These are phyloP conservation scores for Harpagoxenus sublaevis DNA, from an alignment of 2,888 invertebrate species.

Conservation along the genomic window DNA sequence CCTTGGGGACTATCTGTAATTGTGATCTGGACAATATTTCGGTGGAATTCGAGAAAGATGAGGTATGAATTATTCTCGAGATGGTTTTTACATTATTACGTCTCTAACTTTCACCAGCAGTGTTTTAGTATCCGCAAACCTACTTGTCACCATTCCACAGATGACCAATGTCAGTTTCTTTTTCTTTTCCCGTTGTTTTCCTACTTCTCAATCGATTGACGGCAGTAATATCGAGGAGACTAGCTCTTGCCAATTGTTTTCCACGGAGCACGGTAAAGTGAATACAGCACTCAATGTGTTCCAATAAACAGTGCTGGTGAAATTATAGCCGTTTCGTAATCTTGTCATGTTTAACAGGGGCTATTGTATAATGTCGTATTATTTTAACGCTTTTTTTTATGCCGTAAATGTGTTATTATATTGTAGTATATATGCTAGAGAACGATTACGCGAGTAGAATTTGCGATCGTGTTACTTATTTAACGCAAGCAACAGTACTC, in stretches of 20 bases:
- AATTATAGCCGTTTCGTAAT: conserved; percentile 13
- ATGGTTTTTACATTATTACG: not conserved
- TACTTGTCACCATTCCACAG: not conserved
- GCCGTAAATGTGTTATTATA: not conserved
- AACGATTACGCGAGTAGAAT: not conserved
- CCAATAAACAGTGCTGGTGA: conserved; percentile 13
- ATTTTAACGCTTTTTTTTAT: conserved; percentile 17
- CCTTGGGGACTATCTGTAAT: not conserved
- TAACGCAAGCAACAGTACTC: conserved; percentile 8
- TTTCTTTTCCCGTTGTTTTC: conserved; percentile 7
- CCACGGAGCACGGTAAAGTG: not conserved
- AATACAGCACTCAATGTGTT: not conserved
- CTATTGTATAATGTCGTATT: not conserved
- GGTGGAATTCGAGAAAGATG: not conserved
- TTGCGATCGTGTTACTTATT: conserved; percentile 16
- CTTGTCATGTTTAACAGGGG: not conserved
- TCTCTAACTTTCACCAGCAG: not conserved
- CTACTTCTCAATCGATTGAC: not conserved
- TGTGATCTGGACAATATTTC: conserved; percentile 6
- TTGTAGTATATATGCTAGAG: not conserved
- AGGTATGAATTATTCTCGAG: not conserved
- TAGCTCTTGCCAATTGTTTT: conserved; percentile 5
- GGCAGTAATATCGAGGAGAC: not conserved
- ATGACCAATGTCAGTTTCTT: not conserved
- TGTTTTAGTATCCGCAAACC: not conserved